phyloP scores from a whole-genome alignment of 2,797 vertebrate species.

The Gadopsis marmoratus region DNA sequence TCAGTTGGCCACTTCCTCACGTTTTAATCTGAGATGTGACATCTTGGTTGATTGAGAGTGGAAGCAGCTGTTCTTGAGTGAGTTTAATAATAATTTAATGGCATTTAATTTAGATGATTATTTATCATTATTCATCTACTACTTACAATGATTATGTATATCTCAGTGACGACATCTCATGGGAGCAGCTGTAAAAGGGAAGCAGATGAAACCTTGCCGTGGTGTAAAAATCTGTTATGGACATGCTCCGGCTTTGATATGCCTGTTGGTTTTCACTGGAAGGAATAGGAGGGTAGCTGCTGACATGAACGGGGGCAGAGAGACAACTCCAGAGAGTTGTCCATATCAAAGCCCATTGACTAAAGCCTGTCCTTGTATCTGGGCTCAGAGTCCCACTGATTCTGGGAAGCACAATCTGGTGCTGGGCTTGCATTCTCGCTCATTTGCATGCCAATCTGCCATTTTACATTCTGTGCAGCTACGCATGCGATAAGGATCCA shows the following conservation, averaged over 20 bases:
- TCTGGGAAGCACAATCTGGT: constrained; percentile 52
- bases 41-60: constrained; percentile 7
- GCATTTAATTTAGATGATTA: constrained; percentile 17
- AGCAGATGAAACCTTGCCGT: constrained; percentile 26
- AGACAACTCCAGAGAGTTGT: constrained; percentile 46
- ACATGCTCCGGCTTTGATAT: constrained; percentile 33
- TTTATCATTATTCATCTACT: constrained; percentile 21
- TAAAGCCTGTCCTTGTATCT: constrained; percentile 68
- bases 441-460: constrained; percentile 65
- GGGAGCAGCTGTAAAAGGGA: constrained; percentile 23
- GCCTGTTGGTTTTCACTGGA: constrained; percentile 36
- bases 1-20: neutral
- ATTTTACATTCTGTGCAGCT: constrained; percentile 52
- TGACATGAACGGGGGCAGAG: constrained; percentile 36
- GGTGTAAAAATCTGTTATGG: constrained; percentile 40
- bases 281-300: constrained; percentile 22
- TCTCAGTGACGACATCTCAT: constrained; percentile 11
- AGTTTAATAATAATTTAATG: constrained; percentile 19
- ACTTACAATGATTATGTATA: neutral
- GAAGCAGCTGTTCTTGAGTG: constrained; percentile 10
- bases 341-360: constrained; percentile 64
- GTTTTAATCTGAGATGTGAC: neutral
- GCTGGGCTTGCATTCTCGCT: constrained; percentile 42
- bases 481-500: constrained; percentile 35
- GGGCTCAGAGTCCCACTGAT: constrained; percentile 57